phyloP scores from a whole-genome alignment of 2,888 invertebrate genomes.

The Acanthosepion lycidas region DNA sequence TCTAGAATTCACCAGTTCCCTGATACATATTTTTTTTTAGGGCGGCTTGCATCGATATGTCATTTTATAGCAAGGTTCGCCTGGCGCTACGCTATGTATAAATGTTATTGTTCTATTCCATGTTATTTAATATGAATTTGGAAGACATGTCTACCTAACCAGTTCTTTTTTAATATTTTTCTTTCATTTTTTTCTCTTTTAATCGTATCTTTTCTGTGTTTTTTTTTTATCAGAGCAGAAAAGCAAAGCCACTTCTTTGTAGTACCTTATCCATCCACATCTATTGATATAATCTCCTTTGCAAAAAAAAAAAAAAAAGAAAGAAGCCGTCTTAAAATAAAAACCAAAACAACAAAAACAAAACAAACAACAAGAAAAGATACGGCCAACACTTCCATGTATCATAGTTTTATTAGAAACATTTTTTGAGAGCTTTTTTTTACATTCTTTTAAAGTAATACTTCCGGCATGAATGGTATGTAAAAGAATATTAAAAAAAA shows the following conservation, averaged over 20 bases:
- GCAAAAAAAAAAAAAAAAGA: not conserved
- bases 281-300: not conserved
- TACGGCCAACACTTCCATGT: not conserved
- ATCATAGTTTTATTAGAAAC: not conserved
- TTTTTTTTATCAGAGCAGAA: not conserved
- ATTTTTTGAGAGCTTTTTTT: not conserved
- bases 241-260: not conserved
- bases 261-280: constrained; percentile 14
- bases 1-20: not conserved
- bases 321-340: too few relatives aligned
- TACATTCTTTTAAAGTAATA: constrained; percentile 12
- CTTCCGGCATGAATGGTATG: constrained; percentile 2
- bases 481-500: not conserved
- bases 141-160: not conserved
- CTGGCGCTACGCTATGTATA: not conserved
- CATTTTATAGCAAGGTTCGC: not conserved
- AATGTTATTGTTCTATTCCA: not conserved
- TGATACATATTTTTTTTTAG: not conserved
- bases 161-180: not conserved
- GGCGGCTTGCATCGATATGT: not conserved
- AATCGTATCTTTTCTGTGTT: not conserved
- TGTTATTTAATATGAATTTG: not conserved
- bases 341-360: not conserved
- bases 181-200: constrained; percentile 5
- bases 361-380: not conserved